Percentiles rank a stretch among this genome's conserved stretches.
Evolutionary conservation across 2,113 vertebrate species (phyloP).

Genomic region (Centrocercus urophasianus): DNA sequence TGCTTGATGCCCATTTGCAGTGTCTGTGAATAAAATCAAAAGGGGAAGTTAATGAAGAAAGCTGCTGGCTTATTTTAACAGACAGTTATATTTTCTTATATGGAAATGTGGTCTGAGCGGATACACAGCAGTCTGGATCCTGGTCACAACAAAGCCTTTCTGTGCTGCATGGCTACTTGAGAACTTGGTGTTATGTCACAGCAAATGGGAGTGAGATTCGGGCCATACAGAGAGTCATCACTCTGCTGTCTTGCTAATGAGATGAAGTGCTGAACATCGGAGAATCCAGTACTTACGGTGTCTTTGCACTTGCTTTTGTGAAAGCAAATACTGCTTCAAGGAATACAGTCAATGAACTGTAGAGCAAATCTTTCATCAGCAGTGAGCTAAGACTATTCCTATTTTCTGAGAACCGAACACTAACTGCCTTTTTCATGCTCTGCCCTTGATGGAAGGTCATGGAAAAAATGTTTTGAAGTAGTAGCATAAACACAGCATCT

Average conservation of each 20-base stretch:
- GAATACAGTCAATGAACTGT: neutral
- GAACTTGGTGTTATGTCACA: neutral
- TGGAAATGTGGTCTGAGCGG: neutral
- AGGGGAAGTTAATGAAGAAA: neutral
- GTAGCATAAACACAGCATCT: neutral
- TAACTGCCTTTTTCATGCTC: neutral
- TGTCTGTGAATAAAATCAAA: conserved; percentile 80
- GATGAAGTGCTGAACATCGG: neutral
- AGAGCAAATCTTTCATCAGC: neutral
- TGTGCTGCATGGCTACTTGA: neutral
- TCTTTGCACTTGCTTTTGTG: neutral
- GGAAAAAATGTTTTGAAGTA: neutral
- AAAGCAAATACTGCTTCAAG: neutral
- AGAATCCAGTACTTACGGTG: neutral
- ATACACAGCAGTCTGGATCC: neutral
- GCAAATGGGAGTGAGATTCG: neutral
- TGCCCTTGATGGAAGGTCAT: neutral
- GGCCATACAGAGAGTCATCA: neutral
- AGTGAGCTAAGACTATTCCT: neutral
- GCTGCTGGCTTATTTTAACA: neutral
- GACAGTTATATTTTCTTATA: neutral
- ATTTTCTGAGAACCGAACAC: neutral
- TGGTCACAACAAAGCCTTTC: neutral
- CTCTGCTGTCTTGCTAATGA: neutral
- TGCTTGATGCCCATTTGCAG: conserved; percentile 98